Conservation (phyloP, 2,797 vertebrate species). For the Discoglossus pictus region DNA sequence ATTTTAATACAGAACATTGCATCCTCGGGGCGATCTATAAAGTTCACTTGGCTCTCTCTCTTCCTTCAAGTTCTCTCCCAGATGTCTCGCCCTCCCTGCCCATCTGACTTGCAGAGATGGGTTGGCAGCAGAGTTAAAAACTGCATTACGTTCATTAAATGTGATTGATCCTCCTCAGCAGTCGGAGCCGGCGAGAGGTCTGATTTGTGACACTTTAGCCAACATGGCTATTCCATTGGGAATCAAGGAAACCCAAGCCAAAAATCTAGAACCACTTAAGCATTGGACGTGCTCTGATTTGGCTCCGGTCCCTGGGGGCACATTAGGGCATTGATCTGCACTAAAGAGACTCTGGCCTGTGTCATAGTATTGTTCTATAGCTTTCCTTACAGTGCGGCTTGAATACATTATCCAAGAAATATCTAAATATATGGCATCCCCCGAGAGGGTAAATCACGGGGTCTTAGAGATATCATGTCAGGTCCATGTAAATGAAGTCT, state of each 20-base stretch:
- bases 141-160: conserved; percentile 31
- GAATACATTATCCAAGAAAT: background rate
- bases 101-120: too few species aligned
- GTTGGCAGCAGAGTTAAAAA: conserved; percentile 7
- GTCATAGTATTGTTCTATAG: conserved; percentile 14
- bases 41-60: too few species aligned
- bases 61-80: background rate
- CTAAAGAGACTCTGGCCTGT: background rate
- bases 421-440: background rate
- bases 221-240: background rate
- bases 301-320: background rate
- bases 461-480: too few species aligned
- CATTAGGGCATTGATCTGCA: conserved; percentile 22
- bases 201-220: conserved; percentile 24
- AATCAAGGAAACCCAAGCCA: background rate
- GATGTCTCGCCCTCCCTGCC: background rate
- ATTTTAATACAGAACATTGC: too few species aligned
- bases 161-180: conserved; percentile 27
- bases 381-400: background rate
- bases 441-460: background rate
- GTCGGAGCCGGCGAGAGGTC: background rate
- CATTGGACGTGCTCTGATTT: conserved; percentile 20
- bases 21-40: too few species aligned
- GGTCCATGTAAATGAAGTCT: too few species aligned
- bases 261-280: background rate